Percentiles rank a stretch among this genome's conserved stretches.
phyloP scores from a whole-genome alignment of 1,140 invertebrate genomes.

The Atta cephalotes region DNA sequence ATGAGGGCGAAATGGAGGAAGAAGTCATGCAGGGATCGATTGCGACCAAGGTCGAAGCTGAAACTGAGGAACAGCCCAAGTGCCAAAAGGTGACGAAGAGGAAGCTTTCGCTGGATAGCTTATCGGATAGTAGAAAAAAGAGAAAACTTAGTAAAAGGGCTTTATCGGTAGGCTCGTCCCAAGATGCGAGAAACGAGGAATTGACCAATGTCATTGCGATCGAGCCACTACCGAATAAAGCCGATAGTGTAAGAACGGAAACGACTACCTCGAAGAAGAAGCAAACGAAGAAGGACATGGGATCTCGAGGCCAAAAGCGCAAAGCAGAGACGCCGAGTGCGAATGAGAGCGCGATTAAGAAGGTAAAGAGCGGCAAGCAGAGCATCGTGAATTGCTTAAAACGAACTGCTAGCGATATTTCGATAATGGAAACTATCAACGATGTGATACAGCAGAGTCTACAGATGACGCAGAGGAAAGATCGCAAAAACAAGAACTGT shows the following conservation, averaged over 20 bases:
- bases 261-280: constrained; percentile 77
- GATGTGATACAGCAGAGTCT: constrained; percentile 83
- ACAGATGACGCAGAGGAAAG: constrained; percentile 83
- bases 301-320: constrained; percentile 65
- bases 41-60: constrained; percentile 17
- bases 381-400: constrained; percentile 71
- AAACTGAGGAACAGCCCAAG: constrained; percentile 84
- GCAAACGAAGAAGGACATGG: constrained; percentile 70
- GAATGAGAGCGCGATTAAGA: constrained; percentile 72
- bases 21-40: constrained; percentile 47
- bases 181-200: constrained; percentile 64
- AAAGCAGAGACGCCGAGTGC: constrained; percentile 69
- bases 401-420: constrained; percentile 80
- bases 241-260: constrained; percentile 54
- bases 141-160: constrained; percentile 82
- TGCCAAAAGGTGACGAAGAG: constrained; percentile 86
- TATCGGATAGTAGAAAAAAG: constrained; percentile 79
- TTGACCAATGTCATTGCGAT: constrained; percentile 52
- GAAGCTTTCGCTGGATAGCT: constrained; percentile 82
- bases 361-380: constrained; percentile 76
- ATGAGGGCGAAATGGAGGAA: constrained; percentile 50
- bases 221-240: constrained; percentile 54
- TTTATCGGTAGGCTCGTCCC: constrained; percentile 79
- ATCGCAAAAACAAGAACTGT: constrained; percentile 73
- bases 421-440: constrained; percentile 84